These are phyloP conservation scores for Ichneumon xanthorius DNA, from an alignment of 2,888 invertebrate genomes.

Conservation along the genomic window DNA sequence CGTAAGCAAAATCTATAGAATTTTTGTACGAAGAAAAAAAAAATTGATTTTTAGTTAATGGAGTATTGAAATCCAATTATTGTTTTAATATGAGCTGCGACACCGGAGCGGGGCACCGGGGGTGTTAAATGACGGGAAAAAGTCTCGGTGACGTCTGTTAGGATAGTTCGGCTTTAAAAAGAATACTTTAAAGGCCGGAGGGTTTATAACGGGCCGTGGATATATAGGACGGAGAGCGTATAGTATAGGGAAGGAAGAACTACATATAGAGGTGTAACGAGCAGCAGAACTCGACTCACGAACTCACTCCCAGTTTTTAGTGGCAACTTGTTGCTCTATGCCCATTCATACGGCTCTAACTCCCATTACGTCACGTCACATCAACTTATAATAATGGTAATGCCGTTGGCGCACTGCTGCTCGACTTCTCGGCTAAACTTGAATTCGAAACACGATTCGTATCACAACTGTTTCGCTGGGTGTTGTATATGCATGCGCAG, in stretches of 20 bases:
- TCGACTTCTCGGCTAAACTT: conserved; percentile 71
- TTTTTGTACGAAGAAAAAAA: too few species aligned
- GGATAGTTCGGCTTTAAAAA: conserved; percentile 85
- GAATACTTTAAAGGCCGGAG: conserved; percentile 85
- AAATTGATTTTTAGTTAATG: too few species aligned
- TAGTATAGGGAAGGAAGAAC: conserved; percentile 84
- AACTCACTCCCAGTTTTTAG: conserved; percentile 85
- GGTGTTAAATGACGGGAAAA: conserved; percentile 73
- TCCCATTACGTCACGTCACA: conserved; percentile 85
- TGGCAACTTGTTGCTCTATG: conserved; percentile 85
- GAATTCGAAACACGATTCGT: conserved; percentile 80
- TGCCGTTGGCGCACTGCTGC: conserved; percentile 70
- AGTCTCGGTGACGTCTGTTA: conserved; percentile 82
- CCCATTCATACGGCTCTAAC: conserved; percentile 85
- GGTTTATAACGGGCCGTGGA: conserved; percentile 83
- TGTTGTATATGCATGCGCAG: conserved; percentile 1
- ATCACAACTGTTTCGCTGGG: conserved; percentile 40
- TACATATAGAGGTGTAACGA: conserved; percentile 85
- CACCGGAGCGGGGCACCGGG: background rate
- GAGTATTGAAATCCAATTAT: too few species aligned
- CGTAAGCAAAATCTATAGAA: too few species aligned
- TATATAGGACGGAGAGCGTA: conserved; percentile 80
- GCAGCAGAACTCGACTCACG: conserved; percentile 84
- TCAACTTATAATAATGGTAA: conserved; percentile 85
- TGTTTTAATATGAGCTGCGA: too few species aligned